Percentiles rank a stretch among this genome's conserved stretches.
Evolutionary conservation across 2,888 invertebrate genomes (phyloP).

Genomic region (Reticulitermes lucifugus): DNA sequence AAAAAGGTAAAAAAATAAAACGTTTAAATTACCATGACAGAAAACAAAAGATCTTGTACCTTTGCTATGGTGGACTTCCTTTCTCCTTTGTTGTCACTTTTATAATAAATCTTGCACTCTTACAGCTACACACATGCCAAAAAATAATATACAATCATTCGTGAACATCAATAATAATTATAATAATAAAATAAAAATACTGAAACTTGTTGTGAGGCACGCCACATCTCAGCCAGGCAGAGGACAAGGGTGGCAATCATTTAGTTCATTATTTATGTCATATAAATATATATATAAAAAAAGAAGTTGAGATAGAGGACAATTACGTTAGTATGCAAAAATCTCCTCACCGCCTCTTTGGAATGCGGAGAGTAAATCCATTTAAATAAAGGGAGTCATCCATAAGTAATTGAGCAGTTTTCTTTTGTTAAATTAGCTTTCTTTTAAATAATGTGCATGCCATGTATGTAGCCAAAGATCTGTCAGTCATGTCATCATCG

Average conservation of each 20-base stretch:
- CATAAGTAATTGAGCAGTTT: constrained; percentile 38
- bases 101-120: constrained; percentile 48
- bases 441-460: constrained; percentile 31
- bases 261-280: constrained; percentile 53
- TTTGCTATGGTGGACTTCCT: constrained; percentile 52
- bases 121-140: constrained; percentile 55
- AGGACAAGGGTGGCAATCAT: constrained; percentile 53
- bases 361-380: constrained; percentile 28
- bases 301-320: constrained; percentile 39
- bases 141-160: constrained; percentile 55
- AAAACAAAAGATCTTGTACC: constrained; percentile 53
- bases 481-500: constrained; percentile 18
- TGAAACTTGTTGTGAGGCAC: constrained; percentile 56
- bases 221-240: constrained; percentile 54
- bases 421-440: constrained; percentile 35
- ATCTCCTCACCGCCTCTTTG: constrained; percentile 47
- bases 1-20: constrained; percentile 54
- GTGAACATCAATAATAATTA: constrained; percentile 53
- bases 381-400: constrained; percentile 34
- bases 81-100: constrained; percentile 50
- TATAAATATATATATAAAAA: constrained; percentile 32
- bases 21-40: constrained; percentile 52
- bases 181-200: constrained; percentile 55
- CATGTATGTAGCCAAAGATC: constrained; percentile 36
- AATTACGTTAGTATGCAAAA: constrained; percentile 48